phyloP scores from a whole-genome alignment of 2,113 vertebrate genomes.

The Pachycephala philippinensis region DNA sequence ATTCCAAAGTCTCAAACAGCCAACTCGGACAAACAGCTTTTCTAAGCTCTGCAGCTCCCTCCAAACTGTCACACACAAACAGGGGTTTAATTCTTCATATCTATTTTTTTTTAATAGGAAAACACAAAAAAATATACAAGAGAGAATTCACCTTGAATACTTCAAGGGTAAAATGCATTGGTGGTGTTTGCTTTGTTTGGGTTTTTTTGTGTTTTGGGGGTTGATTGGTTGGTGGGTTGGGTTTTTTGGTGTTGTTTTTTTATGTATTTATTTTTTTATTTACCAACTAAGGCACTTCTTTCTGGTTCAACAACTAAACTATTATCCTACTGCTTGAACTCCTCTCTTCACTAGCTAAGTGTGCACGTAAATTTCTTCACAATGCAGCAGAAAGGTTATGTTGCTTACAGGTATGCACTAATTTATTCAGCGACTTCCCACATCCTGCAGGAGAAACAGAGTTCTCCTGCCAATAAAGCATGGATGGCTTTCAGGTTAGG shows the following conservation, averaged over 20 bases:
- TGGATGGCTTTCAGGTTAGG: neutral
- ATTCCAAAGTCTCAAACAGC: neutral
- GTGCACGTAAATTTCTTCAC: neutral
- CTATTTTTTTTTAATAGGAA: neutral
- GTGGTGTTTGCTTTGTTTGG: neutral
- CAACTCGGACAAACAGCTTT: neutral
- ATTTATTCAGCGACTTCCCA: neutral
- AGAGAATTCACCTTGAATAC: neutral
- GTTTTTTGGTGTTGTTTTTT: neutral
- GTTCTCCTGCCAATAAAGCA: slow-evolving; percentile 6
- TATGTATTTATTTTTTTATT: neutral
- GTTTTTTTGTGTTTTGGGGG: neutral
- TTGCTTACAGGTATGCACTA: neutral
- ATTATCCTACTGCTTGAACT: neutral
- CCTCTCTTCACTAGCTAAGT: neutral
- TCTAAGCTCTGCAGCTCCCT: neutral
- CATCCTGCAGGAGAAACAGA: neutral
- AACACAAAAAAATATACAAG: neutral
- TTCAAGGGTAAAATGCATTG: neutral
- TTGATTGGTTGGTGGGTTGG: neutral
- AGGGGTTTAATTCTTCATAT: neutral
- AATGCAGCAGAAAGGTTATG: neutral
- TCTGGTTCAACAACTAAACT: neutral
- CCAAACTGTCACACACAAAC: neutral
- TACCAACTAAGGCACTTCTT: neutral